Base-by-base conservation (phyloP, 1,140 invertebrate species). In the Physella acuta region DNA sequence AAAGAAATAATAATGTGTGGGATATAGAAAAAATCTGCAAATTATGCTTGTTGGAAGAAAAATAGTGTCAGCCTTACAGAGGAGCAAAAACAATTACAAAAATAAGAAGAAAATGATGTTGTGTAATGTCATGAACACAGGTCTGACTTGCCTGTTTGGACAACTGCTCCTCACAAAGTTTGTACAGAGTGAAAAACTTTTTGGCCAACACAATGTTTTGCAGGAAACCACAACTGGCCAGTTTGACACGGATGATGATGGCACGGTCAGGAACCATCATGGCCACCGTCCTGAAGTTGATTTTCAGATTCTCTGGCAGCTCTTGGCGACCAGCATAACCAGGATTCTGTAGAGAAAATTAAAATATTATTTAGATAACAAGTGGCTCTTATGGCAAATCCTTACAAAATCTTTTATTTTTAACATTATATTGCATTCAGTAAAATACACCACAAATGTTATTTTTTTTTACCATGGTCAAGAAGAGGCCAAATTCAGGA, bases 231-330 rank as follows among this genome's bases (percentile, higher is more conserved):
- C 95, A 98, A 70, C 93, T 94, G 24, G 95, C 95, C 53, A 98
- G 85, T 86, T 98, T 98, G 0, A 98, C 95, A 73, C 95, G 87
- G 74, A 98, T 98, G 78, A 98, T 98, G 75, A 98, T 98, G 85
- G 95, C 94, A 72, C 96, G 87, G 82, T 98, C 96, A 0, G 96
- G 95, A 24, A 99, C 95, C 95, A 98, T 98, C 96, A 99, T 99
- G 28, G 96, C 94, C 3, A 98, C 95, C 0, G 94, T 97, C 61
- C 96, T 89, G 86, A 99, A 99, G 84, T 97, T 95, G 76, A 98
- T 95, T 87, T 99, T 99, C 71, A 99, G 87, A 86, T 99, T 99
- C 85, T 99, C 96, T 1, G 95, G 96, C n/a, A 98, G 81, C 84
- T 97, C 95, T 79, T 98, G 96, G 60, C 96, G 88, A 1, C 96